Conservation (phyloP, 2,888 invertebrate species). For the Leucoma salicis region DNA sequence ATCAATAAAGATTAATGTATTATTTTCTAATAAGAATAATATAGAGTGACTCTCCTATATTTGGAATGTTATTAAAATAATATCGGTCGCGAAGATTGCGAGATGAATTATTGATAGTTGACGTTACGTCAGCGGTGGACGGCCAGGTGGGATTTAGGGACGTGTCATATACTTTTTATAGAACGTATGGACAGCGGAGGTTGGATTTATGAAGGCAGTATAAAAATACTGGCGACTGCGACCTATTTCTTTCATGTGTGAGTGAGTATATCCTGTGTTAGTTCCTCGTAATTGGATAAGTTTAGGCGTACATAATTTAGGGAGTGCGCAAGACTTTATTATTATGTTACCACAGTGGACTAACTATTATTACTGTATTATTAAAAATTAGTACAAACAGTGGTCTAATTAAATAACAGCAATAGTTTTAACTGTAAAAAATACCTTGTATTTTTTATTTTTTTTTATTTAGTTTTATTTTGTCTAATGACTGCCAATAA, state of each 20-base stretch:
- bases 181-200: not conserved
- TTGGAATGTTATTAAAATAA: slow-evolving; percentile 42
- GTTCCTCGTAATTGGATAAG: slow-evolving; percentile 23
- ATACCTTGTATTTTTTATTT: too few relatives aligned
- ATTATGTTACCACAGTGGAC: too few relatives aligned
- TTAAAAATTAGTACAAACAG: too few relatives aligned
- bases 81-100: slow-evolving; percentile 40
- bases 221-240: slow-evolving; percentile 14
- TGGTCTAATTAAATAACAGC: too few relatives aligned
- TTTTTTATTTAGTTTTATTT: too few relatives aligned
- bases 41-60: not conserved
- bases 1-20: too few relatives aligned
- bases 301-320: slow-evolving; percentile 13
- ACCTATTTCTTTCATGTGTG: slow-evolving; percentile 5
- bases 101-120: slow-evolving; percentile 51
- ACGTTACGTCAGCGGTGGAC: slow-evolving; percentile 24
- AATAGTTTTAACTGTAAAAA: too few relatives aligned
- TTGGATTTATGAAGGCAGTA: slow-evolving; percentile 12
- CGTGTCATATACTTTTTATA: slow-evolving; percentile 3
- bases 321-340: too few relatives aligned
- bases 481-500: too few relatives aligned
- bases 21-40: too few relatives aligned
- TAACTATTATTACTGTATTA: too few relatives aligned
- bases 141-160: slow-evolving; percentile 29
- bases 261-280: slow-evolving; percentile 5